These are phyloP conservation scores for Craseonycteris thonglongyai DNA, from an alignment of 2,113 vertebrate species.

Conservation along the genomic window DNA sequence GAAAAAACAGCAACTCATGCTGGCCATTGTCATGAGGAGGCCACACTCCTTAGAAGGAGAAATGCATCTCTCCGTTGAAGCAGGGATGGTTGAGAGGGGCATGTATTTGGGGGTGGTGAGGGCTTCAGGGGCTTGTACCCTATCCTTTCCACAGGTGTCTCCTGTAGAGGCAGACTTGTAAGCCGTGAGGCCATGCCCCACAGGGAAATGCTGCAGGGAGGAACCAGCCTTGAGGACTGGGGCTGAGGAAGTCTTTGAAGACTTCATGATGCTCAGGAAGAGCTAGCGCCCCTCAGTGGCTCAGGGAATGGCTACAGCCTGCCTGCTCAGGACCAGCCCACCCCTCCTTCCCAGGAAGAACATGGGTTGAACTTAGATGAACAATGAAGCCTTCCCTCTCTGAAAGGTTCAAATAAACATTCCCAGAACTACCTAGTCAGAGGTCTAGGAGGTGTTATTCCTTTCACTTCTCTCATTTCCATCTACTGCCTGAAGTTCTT, in stretches of 20 bases:
- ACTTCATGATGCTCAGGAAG: not conserved
- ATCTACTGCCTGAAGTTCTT: not conserved
- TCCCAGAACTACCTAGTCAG: not conserved
- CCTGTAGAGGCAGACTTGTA: not conserved
- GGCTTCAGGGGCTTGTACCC: not conserved
- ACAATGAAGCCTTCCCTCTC: not conserved
- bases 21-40: not conserved
- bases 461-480: not conserved
- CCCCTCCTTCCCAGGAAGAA: not conserved
- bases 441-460: not conserved
- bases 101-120: not conserved
- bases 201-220: not conserved
- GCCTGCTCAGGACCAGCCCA: not conserved
- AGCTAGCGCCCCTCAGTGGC: fast-evolving
- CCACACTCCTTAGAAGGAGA: not conserved
- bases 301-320: not conserved
- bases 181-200: not conserved
- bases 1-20: not conserved
- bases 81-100: not conserved
- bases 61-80: not conserved
- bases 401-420: not conserved
- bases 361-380: fast-evolving
- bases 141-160: not conserved
- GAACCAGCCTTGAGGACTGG: not conserved
- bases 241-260: not conserved